phyloP scores from a whole-genome alignment of 2,113 vertebrate species.

The Motacilla tschutschensis region DNA sequence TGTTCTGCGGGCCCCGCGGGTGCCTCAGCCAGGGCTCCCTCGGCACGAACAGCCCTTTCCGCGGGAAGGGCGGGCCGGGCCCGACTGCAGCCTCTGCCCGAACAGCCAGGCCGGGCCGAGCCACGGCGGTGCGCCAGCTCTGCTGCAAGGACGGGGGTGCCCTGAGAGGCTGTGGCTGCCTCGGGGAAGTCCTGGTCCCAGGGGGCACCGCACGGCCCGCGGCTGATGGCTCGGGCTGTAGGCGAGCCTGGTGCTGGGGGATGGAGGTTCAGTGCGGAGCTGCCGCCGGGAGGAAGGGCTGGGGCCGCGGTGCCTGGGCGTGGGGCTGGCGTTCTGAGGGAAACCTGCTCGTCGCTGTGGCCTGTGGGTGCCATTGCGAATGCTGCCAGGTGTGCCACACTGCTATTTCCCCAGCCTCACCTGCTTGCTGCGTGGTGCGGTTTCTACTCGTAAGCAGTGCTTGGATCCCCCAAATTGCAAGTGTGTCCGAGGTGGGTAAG shows the following conservation, averaged over 20 bases:
- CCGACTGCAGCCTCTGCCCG: rapidly evolving
- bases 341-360: neutral
- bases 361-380: neutral
- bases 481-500: rapidly evolving
- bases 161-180: neutral
- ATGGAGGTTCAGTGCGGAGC: neutral
- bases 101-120: neutral
- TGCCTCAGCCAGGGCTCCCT: rapidly evolving
- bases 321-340: neutral
- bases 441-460: rapidly evolving
- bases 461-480: neutral
- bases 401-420: neutral
- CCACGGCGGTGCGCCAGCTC: too few relatives aligned
- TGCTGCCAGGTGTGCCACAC: rapidly evolving
- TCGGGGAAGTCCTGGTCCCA: rapidly evolving
- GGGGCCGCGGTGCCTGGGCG: rapidly evolving
- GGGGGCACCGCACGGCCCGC: rapidly evolving
- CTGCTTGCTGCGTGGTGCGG: rapidly evolving
- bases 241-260: rapidly evolving
- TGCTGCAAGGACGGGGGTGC: neutral
- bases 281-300: neutral
- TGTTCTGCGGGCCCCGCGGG: rapidly evolving
- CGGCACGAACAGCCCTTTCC: neutral
- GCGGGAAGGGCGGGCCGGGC: neutral
- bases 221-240: neutral